Percentiles rank a stretch among this genome's conserved stretches.
phyloP scores from a whole-genome alignment of 2,797 vertebrate genomes.

The Urophycis tenuis region DNA sequence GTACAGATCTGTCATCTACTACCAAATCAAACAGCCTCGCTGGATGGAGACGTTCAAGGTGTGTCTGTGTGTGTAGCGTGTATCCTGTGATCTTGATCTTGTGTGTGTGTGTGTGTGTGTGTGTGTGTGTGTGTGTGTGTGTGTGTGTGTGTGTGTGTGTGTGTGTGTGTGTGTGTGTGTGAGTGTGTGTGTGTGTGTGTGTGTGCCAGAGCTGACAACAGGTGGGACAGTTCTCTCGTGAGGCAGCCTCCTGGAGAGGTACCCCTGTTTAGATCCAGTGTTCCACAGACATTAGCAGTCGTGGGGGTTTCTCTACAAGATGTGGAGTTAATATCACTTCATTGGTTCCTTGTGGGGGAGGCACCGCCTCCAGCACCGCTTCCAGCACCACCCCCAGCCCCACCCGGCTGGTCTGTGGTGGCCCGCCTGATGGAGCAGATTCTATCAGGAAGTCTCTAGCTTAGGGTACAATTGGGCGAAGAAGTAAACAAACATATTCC shows the following conservation, averaged over 20 bases:
- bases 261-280: not conserved
- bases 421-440: no score
- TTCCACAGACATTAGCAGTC: not conserved
- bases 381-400: no score
- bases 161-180: not conserved
- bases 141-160: no score
- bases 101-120: not conserved
- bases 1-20: conserved; percentile 91
- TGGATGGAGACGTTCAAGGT: conserved; percentile 96
- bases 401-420: no score
- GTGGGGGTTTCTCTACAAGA: not conserved
- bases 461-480: no score
- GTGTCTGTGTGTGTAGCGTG: not conserved
- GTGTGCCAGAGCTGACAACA: not conserved
- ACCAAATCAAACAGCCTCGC: conserved; percentile 93
- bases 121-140: not conserved
- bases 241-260: not conserved
- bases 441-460: no score
- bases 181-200: not conserved
- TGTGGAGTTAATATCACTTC: conserved; percentile 15
- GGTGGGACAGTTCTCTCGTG: no score
- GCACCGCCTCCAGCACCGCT: no score
- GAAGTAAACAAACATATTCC: no score
- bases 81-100: not conserved
- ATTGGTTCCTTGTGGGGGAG: conserved; percentile 1